These are phyloP conservation scores for Melanotaenia trifasciata DNA, from an alignment of 2,797 vertebrate species.

Conservation along the genomic window DNA sequence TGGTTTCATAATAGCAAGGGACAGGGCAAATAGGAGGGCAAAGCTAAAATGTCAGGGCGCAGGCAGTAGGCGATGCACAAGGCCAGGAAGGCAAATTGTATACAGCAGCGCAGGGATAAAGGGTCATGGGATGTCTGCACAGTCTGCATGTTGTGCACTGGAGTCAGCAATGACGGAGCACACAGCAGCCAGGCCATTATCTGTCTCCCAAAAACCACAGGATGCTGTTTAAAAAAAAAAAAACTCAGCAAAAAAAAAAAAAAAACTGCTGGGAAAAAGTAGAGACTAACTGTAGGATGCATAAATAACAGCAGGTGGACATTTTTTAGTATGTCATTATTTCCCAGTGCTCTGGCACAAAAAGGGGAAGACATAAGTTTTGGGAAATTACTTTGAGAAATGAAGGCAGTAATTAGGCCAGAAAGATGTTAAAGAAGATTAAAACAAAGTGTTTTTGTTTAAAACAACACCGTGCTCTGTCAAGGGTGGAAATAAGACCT, in stretches of 20 bases:
- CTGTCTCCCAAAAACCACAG: constrained; percentile 52
- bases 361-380: constrained; percentile 10
- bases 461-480: constrained; percentile 45
- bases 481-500: constrained; percentile 45
- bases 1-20: constrained; percentile 53
- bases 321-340: constrained; percentile 35
- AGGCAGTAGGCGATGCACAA: constrained; percentile 14
- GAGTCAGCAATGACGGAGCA: constrained; percentile 62
- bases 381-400: constrained; percentile 42
- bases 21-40: constrained; percentile 59
- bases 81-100: constrained; percentile 39
- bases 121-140: constrained; percentile 53
- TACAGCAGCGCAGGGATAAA: constrained; percentile 21
- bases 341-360: constrained; percentile 1
- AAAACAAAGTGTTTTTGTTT: constrained; percentile 48
- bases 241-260: constrained; percentile 32
- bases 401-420: constrained; percentile 54
- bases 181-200: constrained; percentile 28
- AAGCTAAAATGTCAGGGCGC: constrained; percentile 70
- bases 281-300: constrained; percentile 10
- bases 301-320: constrained; percentile 45
- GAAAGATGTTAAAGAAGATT: constrained; percentile 35
- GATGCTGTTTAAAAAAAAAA: constrained; percentile 25
- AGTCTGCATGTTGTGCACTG: constrained; percentile 58
- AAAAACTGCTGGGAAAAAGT: constrained; percentile 13